A percentile compares a stretch with the other conserved stretches of the same genome.
Evolutionary conservation across 2,888 invertebrate genomes (phyloP).

Genomic region (Oxycera nigricornis): DNA sequence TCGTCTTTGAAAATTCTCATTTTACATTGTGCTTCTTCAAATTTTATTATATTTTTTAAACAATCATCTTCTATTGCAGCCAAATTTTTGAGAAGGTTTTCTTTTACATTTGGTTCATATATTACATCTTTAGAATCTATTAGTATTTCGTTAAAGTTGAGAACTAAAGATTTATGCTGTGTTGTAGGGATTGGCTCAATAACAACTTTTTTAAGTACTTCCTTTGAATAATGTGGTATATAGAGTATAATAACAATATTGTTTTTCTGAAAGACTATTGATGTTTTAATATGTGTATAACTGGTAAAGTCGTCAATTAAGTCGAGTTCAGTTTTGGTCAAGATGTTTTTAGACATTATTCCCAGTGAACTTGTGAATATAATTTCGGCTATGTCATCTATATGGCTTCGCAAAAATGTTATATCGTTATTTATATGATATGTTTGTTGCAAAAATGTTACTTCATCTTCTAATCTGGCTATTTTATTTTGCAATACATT

Average conservation of each 20-base stretch:
- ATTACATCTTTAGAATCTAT: not conserved
- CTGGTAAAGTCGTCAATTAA: not conserved
- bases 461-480: not conserved
- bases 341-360: not conserved
- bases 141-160: not conserved
- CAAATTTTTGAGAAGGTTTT: not conserved
- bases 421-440: conserved; percentile 24
- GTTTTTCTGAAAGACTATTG: conserved; percentile 36
- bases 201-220: not conserved
- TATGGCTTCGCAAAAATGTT: not conserved
- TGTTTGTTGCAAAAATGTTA: not conserved
- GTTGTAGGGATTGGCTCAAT: not conserved
- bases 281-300: not conserved
- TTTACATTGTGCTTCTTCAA: not conserved
- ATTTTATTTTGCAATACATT: not conserved
- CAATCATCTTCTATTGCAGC: not conserved
- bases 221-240: not conserved
- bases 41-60: not conserved
- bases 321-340: conserved; percentile 18
- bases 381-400: conserved; percentile 2
- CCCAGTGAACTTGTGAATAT: conserved; percentile 1
- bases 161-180: not conserved
- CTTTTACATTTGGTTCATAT: not conserved
- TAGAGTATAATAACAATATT: not conserved
- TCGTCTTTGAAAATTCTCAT: not conserved